Conservation (phyloP, 2,888 invertebrate genomes). For the Halictus quadricinctus region DNA sequence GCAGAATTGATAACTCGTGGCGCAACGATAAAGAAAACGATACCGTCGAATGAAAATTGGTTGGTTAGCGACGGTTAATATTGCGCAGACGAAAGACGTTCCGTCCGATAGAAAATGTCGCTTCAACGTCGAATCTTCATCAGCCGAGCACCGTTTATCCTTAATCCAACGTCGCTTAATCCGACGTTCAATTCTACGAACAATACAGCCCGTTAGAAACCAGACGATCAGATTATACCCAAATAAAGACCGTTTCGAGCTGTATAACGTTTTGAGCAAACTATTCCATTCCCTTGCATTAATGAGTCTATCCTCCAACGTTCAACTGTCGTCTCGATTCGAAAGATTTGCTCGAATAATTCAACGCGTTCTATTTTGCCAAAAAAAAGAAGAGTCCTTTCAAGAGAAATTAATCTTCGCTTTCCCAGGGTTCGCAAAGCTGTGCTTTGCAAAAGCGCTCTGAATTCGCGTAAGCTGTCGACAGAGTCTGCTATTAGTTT, state of each 20-base stretch:
- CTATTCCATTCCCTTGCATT: not conserved
- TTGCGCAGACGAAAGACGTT: not conserved
- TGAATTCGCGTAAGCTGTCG: not conserved
- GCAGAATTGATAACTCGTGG: not conserved
- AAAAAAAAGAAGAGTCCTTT: not conserved
- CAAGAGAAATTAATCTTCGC: not conserved
- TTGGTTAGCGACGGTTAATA: not conserved
- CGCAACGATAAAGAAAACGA: not conserved
- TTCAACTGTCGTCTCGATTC: not conserved
- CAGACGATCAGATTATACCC: constrained; percentile 1
- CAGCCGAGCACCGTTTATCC: not conserved
- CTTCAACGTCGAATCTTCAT: not conserved
- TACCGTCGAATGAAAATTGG: not conserved
- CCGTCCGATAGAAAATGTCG: not conserved
- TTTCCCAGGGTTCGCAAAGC: not conserved
- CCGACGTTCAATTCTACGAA: not conserved
- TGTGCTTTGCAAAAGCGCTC: too few relatives aligned
- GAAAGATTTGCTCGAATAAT: not conserved
- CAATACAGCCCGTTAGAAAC: not conserved
- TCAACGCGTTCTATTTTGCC: not conserved
- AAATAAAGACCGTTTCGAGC: not conserved
- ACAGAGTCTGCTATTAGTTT: not conserved
- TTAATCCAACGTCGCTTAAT: constrained; percentile 10
- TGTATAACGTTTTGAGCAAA: not conserved
- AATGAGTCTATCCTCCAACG: not conserved